A percentile compares a stretch with the other conserved stretches of the same genome.
These are phyloP conservation scores for Bubalus kerabau DNA, from an alignment of 2,113 vertebrate species.

Conservation along the genomic window DNA sequence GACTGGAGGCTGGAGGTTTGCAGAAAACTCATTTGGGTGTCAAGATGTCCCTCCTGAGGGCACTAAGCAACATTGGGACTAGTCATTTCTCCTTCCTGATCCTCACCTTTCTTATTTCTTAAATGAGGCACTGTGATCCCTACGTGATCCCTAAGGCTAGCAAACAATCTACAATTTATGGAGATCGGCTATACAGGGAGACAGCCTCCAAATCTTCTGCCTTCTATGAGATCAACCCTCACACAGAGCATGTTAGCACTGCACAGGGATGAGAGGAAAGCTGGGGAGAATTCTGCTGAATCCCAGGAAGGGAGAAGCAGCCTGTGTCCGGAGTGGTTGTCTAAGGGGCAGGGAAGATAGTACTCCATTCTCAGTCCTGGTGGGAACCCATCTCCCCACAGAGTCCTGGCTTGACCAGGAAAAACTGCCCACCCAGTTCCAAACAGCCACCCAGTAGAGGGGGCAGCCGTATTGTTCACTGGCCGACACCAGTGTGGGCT, in stretches of 20 bases:
- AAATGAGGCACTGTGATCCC: background rate
- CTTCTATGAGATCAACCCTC: background rate
- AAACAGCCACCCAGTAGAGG: background rate
- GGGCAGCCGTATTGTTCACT: background rate
- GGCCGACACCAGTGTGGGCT: background rate
- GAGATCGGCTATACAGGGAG: rapidly evolving
- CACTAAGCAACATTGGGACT: background rate
- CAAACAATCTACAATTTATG: background rate
- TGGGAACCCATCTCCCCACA: background rate
- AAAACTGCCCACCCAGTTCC: background rate
- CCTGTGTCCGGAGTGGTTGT: background rate
- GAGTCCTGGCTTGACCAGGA: background rate
- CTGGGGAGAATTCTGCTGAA: background rate
- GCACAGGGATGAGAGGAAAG: background rate
- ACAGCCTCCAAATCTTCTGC: background rate
- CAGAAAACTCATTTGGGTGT: background rate
- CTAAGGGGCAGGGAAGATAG: background rate
- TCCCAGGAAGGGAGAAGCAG: background rate
- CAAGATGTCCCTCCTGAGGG: background rate
- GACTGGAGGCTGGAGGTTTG: background rate
- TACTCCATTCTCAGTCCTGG: background rate
- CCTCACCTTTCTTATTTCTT: background rate
- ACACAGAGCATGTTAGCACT: rapidly evolving
- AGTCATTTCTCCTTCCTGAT: background rate
- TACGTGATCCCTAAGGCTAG: rapidly evolving